Evolutionary conservation across 2,113 vertebrate genomes (phyloP), one percentile per base, ranked within the genome.

Genomic region (Ciconia stormi): DNA sequence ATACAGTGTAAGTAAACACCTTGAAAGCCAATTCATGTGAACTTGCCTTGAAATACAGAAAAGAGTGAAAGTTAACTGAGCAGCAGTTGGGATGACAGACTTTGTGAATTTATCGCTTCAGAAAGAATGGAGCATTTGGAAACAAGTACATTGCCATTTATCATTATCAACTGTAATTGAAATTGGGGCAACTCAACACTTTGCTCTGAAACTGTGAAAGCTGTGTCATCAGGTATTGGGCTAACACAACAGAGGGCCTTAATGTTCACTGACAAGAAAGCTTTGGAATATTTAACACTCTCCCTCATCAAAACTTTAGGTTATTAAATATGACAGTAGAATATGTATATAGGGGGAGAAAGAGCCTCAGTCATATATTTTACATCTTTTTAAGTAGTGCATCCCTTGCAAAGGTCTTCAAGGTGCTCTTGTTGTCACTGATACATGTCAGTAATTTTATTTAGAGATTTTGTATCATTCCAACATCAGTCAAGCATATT

Each of bases 121-220:
- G 80, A 59, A 93, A 59, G 69, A 81, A 78, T 7, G 6, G 52
- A 79, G 46, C 34, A 63, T 84, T 92, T 92, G 38, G 74, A 88
- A 90, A 77, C 12, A 78, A 86, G 32, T 62, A 52, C 27, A 22
- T 80, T 93, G 70, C 55, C 49, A 53, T 91, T 96, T 94, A 63
- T 88, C 79, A 69, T 93, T 86, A 94, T 84, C 76, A 91, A 21
- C 71, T 71, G 34, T 86, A 93, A 93, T 6, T 93, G 82, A 82
- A 95, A 93, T 49, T 90, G 49, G 49, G 61, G 29, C 71, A 84
- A 58, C 76, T 92, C 82, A 90, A 82, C 72, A 83, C 84, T 93
- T 92, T 52, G 11, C 80, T 90, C 50, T 69, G 44, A 65, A 83
- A 84, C 40, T 52, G 74, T 58, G 81, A 94, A 95, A 93, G 26